phyloP scores from a whole-genome alignment of 2,797 vertebrate genomes.

The Tragelaphus eurycerus region DNA sequence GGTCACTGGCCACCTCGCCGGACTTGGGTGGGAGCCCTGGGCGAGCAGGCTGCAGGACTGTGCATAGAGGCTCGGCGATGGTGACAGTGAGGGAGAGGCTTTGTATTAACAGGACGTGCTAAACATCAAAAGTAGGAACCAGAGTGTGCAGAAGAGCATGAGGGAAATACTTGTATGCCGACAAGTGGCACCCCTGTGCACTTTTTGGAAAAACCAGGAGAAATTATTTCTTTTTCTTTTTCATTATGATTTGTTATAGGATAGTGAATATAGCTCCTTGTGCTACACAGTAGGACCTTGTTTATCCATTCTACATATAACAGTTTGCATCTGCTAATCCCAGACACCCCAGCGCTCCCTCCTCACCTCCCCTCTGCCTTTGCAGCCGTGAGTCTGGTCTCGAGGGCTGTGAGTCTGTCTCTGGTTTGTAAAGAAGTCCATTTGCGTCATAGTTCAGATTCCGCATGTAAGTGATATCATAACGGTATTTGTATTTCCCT shows the following conservation, averaged over 20 bases:
- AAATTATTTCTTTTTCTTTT: neutral
- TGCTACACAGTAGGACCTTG: neutral
- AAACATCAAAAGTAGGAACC: neutral
- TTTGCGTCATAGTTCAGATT: neutral
- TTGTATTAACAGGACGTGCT: neutral
- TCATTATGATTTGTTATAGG: neutral
- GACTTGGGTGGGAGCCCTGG: rapidly evolving
- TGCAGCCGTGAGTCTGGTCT: neutral
- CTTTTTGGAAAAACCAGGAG: neutral
- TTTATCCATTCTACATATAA: neutral
- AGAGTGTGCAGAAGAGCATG: neutral
- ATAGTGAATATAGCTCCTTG: neutral
- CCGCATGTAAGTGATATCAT: neutral
- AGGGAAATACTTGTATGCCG: neutral
- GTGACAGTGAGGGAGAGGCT: neutral
- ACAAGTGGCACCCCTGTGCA: rapidly evolving
- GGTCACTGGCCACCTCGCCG: too few relatives aligned
- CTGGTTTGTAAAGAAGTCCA: neutral
- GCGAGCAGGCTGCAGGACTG: neutral
- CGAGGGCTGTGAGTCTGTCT: neutral
- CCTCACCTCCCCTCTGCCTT: neutral
- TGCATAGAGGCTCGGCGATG: too few relatives aligned
- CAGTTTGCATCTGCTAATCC: neutral
- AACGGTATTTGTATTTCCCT: neutral
- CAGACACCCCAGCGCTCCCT: neutral